Conservation (phyloP, 1,140 invertebrate species). For the Bombus sylvicola region DNA sequence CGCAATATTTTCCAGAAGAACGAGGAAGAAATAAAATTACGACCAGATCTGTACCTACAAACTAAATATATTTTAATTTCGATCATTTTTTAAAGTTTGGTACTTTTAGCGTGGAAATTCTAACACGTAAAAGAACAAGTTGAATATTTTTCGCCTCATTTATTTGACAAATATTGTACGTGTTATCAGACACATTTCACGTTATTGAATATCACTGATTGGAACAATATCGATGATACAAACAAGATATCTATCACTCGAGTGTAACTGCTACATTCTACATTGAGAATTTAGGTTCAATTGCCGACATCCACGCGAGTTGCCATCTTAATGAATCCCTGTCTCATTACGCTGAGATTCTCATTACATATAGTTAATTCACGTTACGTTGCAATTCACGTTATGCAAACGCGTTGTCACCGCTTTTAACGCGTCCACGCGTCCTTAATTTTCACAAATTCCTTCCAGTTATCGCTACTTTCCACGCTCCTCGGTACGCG, state of each 20-base stretch:
- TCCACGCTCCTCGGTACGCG: no score
- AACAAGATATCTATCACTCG: neutral
- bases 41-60: no score
- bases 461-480: neutral
- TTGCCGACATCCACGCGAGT: neutral
- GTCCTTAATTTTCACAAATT: neutral
- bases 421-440: neutral
- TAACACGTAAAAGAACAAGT: accelerated
- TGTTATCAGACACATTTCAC: no score
- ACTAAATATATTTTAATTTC: no score
- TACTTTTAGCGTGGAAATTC: no score
- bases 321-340: conserved; percentile 1
- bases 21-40: no score
- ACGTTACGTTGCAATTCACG: neutral
- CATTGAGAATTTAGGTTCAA: neutral
- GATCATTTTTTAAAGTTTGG: no score
- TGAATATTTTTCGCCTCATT: no score
- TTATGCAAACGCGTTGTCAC: conserved; percentile 7
- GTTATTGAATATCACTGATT: neutral
- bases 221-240: neutral
- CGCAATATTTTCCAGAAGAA: no score
- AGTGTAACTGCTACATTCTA: neutral
- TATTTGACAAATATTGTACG: no score
- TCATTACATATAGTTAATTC: conserved; percentile 11
- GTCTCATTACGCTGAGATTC: conserved; percentile 25